Evolutionary conservation across 2,797 vertebrate genomes (phyloP).

Genomic region (Diceros bicornis): DNA sequence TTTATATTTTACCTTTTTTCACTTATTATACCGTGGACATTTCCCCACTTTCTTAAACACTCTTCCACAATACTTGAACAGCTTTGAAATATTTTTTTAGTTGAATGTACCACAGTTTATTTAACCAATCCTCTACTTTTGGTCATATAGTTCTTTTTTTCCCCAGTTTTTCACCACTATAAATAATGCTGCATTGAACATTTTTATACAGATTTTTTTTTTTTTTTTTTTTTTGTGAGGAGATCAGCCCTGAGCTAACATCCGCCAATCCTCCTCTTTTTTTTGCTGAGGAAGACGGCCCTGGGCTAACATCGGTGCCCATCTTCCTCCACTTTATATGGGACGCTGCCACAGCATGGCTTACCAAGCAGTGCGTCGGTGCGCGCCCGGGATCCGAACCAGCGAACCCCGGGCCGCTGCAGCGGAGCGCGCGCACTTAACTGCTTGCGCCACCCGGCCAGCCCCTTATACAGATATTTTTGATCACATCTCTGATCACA

Average conservation of each 20-base stretch:
- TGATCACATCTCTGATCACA: neutral
- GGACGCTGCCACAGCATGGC: too few relatives aligned
- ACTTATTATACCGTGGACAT: neutral
- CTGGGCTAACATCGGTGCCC: too few relatives aligned
- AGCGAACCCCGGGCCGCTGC: too few relatives aligned
- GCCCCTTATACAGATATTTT: neutral
- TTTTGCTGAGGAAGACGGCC: too few relatives aligned
- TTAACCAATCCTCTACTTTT: neutral
- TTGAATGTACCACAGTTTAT: constrained; percentile 9
- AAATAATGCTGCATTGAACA: neutral
- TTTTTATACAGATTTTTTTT: neutral
- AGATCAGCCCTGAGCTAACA: too few relatives aligned
- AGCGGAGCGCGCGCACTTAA: too few relatives aligned
- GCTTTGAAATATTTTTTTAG: constrained; percentile 24
- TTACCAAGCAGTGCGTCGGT: too few relatives aligned
- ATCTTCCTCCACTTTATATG: too few relatives aligned
- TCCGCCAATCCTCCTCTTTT: too few relatives aligned
- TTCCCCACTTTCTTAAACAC: neutral
- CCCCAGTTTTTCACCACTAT: neutral
- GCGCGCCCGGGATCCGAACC: too few relatives aligned
- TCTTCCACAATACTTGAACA: constrained; percentile 30
- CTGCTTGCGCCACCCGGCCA: too few relatives aligned
- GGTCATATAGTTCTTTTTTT: neutral
- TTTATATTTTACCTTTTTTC: neutral
- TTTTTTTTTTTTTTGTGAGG: too few relatives aligned